Base-by-base conservation (phyloP, 2,888 invertebrate species). In the Sphaerophoria taeniata region DNA sequence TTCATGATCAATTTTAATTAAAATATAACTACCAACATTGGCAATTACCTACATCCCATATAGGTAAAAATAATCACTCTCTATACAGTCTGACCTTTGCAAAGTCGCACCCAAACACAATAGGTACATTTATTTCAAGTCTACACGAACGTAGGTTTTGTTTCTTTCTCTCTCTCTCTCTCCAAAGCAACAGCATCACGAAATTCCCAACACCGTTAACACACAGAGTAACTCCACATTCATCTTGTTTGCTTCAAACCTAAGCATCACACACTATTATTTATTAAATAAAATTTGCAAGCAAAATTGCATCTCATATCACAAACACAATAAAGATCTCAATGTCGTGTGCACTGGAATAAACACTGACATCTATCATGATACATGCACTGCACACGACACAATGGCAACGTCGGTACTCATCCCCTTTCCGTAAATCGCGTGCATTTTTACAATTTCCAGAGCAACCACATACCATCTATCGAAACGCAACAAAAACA, bases 361-460 rank as follows among this genome's bases (percentile, higher is more conserved):
- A 72, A 72, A 61, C 56, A 81, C 79, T 55, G 72, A 75, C 84
- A 76, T 65, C 47, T 65, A 49, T 49, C 65, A 71, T 63, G 74
- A 67, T 51, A 24, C 34, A 49, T 63, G 45, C 49, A 49, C 4
- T 56, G 36, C 39, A 60, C 36, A 16, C 9, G 9, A 39, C 5
- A 16, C 16, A 9, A 6, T 56, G 7, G 9, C 9, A 6, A 39
- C 9, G 39, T 11, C 2, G 43, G 43, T 43, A 43, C 12, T 36
- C 61, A 65, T 71, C 49, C 76, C 53, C 61, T 60, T 16, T 61
- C 49, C 39, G 69, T 58, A 76, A 76, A 85, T 85, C 85, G 85
- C 85, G 81, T 85, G 81, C 85, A 85, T 81, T 85, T 81, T 76
- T 77, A 73, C 76, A 81, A 81, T 85, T 76, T 71, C 34, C 67